Evolutionary conservation across 2,888 invertebrate genomes (phyloP).

Genomic region (Toxonevra muliebris): DNA sequence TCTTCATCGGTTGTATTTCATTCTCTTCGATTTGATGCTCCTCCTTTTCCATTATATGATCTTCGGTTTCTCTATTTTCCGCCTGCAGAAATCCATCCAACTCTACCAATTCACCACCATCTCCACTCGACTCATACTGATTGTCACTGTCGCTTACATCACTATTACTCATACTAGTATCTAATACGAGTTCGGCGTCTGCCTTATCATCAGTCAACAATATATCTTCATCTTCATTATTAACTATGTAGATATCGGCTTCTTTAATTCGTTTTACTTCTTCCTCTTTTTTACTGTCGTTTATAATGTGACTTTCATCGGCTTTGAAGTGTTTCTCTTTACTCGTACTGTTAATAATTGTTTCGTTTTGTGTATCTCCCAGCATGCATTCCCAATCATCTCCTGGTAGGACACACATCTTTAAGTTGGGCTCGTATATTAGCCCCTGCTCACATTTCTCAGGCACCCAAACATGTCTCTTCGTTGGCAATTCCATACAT

Average conservation of each 20-base stretch:
- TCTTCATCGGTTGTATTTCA: constrained; percentile 5
- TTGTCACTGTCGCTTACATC: constrained; percentile 42
- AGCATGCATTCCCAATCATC: constrained; percentile 64
- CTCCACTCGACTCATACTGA: constrained; percentile 44
- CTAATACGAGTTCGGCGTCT: constrained; percentile 41
- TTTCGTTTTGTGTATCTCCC: constrained; percentile 39
- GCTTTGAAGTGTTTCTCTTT: neutral
- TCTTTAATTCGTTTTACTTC: constrained; percentile 31
- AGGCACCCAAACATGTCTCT: constrained; percentile 62
- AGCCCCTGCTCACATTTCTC: constrained; percentile 60
- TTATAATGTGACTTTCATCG: neutral
- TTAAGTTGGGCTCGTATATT: constrained; percentile 60
- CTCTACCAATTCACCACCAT: constrained; percentile 48
- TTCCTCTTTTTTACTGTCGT: neutral
- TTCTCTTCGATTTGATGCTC: constrained; percentile 31
- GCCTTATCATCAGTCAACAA: constrained; percentile 32
- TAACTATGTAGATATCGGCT: constrained; percentile 48
- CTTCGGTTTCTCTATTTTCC: constrained; percentile 48
- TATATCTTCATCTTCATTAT: constrained; percentile 42
- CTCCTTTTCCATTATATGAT: constrained; percentile 6
- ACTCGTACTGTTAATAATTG: neutral
- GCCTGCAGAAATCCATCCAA: constrained; percentile 45
- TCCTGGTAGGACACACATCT: constrained; percentile 62
- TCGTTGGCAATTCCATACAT: constrained; percentile 55
- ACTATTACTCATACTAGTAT: constrained; percentile 46